Base-by-base conservation (phyloP, 37 sponge, comb jelly and placozoan genomes). In the Halisarca cf. caerulea region DNA sequence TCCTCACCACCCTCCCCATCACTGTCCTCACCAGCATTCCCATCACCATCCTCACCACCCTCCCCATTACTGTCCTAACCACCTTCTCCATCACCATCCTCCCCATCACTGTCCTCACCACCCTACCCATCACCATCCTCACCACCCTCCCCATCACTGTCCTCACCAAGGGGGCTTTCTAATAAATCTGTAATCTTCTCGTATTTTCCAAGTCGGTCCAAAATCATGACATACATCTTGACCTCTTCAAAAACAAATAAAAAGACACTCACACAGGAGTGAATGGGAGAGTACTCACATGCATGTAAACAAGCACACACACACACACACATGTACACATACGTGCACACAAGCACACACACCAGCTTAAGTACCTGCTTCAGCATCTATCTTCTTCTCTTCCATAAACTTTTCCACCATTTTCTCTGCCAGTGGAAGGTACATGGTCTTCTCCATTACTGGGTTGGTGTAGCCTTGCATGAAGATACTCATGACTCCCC, bases 401-500 rank as follows among this genome's bases (percentile, higher is more conserved):
- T 55, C 57, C 9, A 91, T 58, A 47, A 88, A 91, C 72, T 90
- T 94, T 43, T 92, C 85, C 66, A 95, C 82, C 91, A 97, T 84
- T 47, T 61, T 85, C 86, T 97, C 93, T 0, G 97, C 95, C 44
- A 97, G 84, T 23, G 97, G 90, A 23, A 96, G 87, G 78, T 59
- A 95, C 80, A 90, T 77, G 44, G 43, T 73, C 58, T 87, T 80
- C 2, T 78, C 89, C 66, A 43, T 53, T 18, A 2, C 79, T 32
- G 73, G 69, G 53, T 88, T 86, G 42, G 25, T 66, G 17, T 72
- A 59, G 33, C 70, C 80, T 92, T 95, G 98, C 95, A 97, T 90
- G n/a, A 97, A 73, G 23, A 95, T 86, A 44, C 98, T 97, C 95
- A 97, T 95, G 28, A 97, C 91, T 69, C 90, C 88, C 98, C 98